Evolutionary conservation across 2,113 vertebrate genomes (phyloP).

Genomic region (Pygoscelis antarcticus): DNA sequence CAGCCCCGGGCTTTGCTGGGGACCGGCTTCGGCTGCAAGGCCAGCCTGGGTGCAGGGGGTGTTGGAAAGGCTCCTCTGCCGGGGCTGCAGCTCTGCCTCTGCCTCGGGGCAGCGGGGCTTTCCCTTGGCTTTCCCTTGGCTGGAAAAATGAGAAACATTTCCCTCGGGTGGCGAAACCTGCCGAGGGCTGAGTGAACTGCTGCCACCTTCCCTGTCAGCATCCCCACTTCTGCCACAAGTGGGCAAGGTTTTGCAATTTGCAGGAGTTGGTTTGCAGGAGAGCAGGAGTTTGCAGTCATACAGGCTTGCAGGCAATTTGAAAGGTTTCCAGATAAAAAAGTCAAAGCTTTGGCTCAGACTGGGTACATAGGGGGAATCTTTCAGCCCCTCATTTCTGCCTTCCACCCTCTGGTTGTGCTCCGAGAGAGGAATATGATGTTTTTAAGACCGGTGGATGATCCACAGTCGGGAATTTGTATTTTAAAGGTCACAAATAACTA

Average conservation of each 20-base stretch:
- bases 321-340: too few species aligned
- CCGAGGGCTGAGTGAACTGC: background rate
- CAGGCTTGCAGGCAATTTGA: background rate
- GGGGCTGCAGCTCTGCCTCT: background rate
- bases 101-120: background rate
- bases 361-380: background rate
- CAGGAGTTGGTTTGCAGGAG: background rate
- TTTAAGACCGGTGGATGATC: background rate
- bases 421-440: background rate
- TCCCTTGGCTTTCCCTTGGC: background rate
- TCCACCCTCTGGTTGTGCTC: background rate
- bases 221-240: accelerated
- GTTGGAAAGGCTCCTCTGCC: background rate
- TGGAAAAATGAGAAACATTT: background rate
- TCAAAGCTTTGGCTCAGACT: background rate
- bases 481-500: background rate
- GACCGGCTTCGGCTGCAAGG: background rate
- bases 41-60: background rate
- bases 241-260: background rate
- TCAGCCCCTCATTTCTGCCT: background rate
- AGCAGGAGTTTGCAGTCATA: too few species aligned
- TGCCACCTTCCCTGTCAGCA: background rate
- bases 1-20: background rate
- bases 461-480: background rate
- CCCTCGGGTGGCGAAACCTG: background rate